Conservation (phyloP, 2,113 vertebrate species). For the Serilophus lunatus region DNA sequence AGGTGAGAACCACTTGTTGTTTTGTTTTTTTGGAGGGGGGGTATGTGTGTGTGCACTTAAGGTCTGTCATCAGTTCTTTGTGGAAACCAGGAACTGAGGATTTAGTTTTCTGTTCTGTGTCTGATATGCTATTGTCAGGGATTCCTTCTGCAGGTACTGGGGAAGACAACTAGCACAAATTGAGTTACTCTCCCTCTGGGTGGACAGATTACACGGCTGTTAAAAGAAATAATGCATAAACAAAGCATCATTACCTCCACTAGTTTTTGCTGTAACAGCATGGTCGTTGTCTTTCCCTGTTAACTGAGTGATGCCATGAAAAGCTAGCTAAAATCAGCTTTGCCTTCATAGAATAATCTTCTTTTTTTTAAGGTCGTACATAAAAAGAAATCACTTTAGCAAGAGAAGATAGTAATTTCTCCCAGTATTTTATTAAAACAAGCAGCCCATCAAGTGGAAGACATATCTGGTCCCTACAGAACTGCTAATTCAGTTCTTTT, state of each 20-base stretch:
- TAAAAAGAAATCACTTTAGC: not conserved
- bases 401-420: not conserved
- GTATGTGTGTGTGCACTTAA: rapidly evolving
- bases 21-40: too few relatives aligned
- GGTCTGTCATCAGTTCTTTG: not conserved
- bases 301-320: not conserved
- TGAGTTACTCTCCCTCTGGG: not conserved
- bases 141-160: not conserved
- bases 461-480: not conserved
- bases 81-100: not conserved
- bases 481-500: not conserved
- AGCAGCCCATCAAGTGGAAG: not conserved
- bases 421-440: not conserved
- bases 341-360: not conserved
- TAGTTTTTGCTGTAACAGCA: not conserved
- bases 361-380: not conserved
- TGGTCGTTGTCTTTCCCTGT: not conserved
- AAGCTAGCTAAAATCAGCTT: not conserved
- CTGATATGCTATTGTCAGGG: not conserved
- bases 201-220: not conserved
- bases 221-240: conserved; percentile 8
- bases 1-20: conserved; percentile 77
- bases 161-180: not conserved
- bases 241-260: not conserved
- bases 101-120: not conserved